Conservation (phyloP, 2,797 vertebrate genomes). For the Coreius guichenoti region DNA sequence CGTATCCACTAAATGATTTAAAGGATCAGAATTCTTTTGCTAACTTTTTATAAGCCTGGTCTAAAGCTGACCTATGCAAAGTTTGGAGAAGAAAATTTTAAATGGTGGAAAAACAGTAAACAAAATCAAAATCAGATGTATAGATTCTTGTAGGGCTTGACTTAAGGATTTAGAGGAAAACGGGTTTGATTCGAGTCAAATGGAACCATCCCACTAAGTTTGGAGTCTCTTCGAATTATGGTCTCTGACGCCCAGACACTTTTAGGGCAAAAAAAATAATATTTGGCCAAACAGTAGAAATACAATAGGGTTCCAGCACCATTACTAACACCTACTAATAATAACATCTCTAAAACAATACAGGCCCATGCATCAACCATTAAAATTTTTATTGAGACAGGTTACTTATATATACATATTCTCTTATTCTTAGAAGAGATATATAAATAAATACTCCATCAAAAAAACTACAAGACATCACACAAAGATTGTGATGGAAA, state of each 20-base stretch:
- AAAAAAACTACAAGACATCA: background rate
- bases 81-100: background rate
- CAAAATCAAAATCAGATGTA: background rate
- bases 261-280: background rate
- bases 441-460: slow-evolving; percentile 48
- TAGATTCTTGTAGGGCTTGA: background rate
- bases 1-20: too few species aligned
- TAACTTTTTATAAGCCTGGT: too few species aligned
- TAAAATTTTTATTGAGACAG: slow-evolving; percentile 45
- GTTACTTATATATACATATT: slow-evolving; percentile 29
- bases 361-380: background rate
- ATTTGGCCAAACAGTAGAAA: background rate
- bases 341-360: background rate
- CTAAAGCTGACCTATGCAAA: too few species aligned
- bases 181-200: background rate
- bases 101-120: background rate
- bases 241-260: background rate
- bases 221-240: background rate
- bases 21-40: too few species aligned
- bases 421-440: background rate
- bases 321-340: background rate
- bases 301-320: background rate
- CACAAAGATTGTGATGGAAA: background rate
- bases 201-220: background rate
- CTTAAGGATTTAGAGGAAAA: background rate